Evolutionary conservation across 2,888 invertebrate genomes (phyloP).

Genomic region (Chirona hameri): DNA sequence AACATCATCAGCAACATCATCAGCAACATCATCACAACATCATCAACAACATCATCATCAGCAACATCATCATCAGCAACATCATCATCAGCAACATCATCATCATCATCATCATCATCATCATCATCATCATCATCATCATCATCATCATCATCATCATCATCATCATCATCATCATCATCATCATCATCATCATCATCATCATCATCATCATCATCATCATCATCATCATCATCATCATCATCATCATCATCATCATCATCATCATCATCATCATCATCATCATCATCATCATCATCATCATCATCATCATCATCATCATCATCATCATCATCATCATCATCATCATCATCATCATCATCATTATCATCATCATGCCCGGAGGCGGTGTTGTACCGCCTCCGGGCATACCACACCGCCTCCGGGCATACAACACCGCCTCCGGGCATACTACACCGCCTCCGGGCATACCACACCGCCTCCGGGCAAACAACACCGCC

Average conservation of each 20-base stretch:
- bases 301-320: constrained; percentile 23
- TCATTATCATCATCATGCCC: constrained; percentile 12
- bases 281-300: background rate
- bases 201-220: background rate
- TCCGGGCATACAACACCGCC: no score
- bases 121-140: constrained; percentile 30
- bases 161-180: constrained; percentile 13
- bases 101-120: no score
- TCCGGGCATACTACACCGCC: no score
- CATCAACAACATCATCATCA: no score
- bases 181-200: background rate
- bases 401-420: no score
- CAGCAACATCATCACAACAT: no score
- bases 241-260: background rate
- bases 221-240: background rate
- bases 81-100: no score
- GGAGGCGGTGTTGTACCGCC: no score
- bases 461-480: no score
- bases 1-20: no score
- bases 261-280: constrained; percentile 7
- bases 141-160: background rate
- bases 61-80: no score
- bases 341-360: background rate
- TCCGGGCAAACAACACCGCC: no score
- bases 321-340: background rate